Percentiles rank a stretch among this genome's conserved stretches.
Evolutionary conservation across 2,797 vertebrate genomes (phyloP).

Genomic region (Cichlasoma orientale): DNA sequence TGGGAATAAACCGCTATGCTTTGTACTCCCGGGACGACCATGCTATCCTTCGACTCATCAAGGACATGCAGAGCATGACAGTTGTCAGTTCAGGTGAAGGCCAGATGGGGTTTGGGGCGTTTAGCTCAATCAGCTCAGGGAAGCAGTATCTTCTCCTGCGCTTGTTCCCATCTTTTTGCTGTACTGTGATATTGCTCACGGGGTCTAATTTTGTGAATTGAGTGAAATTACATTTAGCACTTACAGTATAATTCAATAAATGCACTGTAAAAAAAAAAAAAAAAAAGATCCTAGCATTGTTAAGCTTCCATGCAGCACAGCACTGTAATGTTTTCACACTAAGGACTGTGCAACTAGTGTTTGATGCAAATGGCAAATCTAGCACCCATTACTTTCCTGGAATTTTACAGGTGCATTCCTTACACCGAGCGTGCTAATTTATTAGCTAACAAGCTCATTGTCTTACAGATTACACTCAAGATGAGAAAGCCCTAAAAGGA

Average conservation of each 20-base stretch:
- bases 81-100: conserved; percentile 86
- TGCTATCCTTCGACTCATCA: conserved; percentile 78
- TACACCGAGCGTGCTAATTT: not conserved
- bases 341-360: not conserved
- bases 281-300: not conserved
- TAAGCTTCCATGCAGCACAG: not conserved
- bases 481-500: conserved; percentile 94
- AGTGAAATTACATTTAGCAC: not conserved
- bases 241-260: not conserved
- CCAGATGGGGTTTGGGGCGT: not conserved
- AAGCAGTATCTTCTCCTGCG: not conserved
- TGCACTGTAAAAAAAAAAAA: not conserved
- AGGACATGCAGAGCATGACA: conserved; percentile 79
- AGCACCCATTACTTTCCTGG: not conserved
- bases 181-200: not conserved
- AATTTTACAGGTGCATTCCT: not conserved
- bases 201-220: not conserved
- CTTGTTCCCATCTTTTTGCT: not conserved
- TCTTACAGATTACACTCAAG: conserved; percentile 92
- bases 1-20: conserved; percentile 88
- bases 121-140: not conserved
- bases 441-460: conserved; percentile 14
- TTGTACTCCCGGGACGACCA: conserved; percentile 87
- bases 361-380: not conserved
- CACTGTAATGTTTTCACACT: not conserved